Conservation (phyloP, 35 echinoderm and acorn worm genomes). For the Acanthaster planci region DNA sequence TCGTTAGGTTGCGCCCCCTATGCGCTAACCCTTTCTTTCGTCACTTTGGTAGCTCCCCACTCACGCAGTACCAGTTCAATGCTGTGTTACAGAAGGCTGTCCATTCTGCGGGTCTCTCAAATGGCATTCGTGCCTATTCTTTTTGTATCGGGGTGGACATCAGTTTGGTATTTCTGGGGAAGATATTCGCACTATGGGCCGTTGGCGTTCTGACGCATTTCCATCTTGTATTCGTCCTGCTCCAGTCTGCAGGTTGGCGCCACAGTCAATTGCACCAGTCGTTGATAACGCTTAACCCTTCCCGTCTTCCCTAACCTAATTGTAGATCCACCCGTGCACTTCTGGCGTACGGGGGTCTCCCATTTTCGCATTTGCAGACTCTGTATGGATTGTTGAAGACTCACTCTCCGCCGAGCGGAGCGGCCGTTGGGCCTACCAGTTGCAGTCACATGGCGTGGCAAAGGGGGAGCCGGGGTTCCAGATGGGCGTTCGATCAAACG, state of each 20-base stretch:
- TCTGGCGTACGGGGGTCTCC: too few species aligned
- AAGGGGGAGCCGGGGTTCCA: not conserved
- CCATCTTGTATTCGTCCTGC: not conserved
- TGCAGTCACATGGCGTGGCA: not conserved
- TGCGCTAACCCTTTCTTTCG: not conserved
- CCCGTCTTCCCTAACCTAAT: too few species aligned
- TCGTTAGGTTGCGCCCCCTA: too few species aligned
- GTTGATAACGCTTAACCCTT: too few species aligned
- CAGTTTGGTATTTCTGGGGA: not conserved
- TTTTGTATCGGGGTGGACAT: not conserved
- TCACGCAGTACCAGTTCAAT: not conserved
- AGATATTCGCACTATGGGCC: not conserved
- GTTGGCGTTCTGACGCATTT: conserved; percentile 18
- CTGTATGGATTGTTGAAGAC: not conserved
- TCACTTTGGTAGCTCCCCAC: not conserved
- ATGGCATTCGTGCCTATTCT: not conserved
- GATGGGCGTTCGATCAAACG: too few species aligned
- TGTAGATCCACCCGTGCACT: too few species aligned
- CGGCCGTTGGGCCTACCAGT: not conserved
- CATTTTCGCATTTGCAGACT: not conserved
- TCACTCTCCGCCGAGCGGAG: not conserved
- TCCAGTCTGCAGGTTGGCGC: not conserved
- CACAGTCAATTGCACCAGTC: too few species aligned
- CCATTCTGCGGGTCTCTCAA: not conserved
- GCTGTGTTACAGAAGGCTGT: not conserved